Evolutionary conservation across 2,888 invertebrate species (phyloP).

Genomic region (Hemithea aestivaria): DNA sequence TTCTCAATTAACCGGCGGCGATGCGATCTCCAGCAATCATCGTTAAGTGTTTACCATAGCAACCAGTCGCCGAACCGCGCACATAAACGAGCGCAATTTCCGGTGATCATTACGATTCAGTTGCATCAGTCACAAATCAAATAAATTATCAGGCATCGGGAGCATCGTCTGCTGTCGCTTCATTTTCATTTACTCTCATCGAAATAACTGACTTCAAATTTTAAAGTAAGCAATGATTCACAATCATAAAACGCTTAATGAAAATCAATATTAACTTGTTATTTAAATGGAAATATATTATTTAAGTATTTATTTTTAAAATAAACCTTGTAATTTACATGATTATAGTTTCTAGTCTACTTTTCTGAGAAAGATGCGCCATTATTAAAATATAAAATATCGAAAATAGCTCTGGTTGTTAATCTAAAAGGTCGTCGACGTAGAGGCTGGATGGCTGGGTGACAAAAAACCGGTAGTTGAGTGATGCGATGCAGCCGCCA

Average conservation of each 20-base stretch:
- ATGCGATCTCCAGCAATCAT: slow-evolving; percentile 30
- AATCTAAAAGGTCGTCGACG: slow-evolving; percentile 57
- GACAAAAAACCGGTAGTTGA: slow-evolving; percentile 50
- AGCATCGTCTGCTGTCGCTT: slow-evolving; percentile 18
- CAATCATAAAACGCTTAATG: slow-evolving; percentile 37
- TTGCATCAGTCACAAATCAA: slow-evolving; percentile 36
- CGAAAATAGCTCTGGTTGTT: slow-evolving; percentile 54
- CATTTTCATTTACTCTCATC: slow-evolving; percentile 17
- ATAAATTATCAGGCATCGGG: slow-evolving; percentile 22
- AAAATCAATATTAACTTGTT: slow-evolving; percentile 50
- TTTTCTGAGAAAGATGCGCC: slow-evolving; percentile 37
- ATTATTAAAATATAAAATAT: slow-evolving; percentile 51
- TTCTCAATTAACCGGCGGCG: slow-evolving; percentile 28
- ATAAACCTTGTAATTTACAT: no score
- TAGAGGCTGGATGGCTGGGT: slow-evolving; percentile 40
- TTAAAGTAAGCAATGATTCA: slow-evolving; percentile 8
- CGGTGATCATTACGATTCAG: slow-evolving; percentile 50
- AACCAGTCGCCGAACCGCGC: slow-evolving; percentile 39
- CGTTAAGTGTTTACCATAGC: slow-evolving; percentile 39
- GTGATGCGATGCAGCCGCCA: slow-evolving; percentile 44
- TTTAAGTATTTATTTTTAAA: no score
- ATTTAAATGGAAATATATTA: no score
- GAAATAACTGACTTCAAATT: slow-evolving; percentile 10
- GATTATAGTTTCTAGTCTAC: no score
- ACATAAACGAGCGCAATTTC: slow-evolving; percentile 57